Evolutionary conservation across 2,113 vertebrate species (phyloP).

Genomic region (Phylloscopus trochilus): DNA sequence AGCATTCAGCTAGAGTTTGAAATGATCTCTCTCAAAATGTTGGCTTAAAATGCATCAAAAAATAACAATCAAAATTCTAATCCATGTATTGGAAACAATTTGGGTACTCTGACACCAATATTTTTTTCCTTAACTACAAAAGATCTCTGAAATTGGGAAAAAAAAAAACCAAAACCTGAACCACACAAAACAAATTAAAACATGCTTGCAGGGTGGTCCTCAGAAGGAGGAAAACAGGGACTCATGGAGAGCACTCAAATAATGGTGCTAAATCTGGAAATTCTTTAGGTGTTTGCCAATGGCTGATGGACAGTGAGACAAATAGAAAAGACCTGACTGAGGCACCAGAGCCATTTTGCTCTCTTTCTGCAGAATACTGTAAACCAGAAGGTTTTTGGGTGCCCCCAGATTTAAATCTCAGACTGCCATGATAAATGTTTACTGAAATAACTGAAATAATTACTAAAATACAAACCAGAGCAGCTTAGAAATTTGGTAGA

Average conservation of each 20-base stretch:
- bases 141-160: neutral
- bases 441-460: neutral
- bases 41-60: neutral
- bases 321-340: neutral
- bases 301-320: rapidly evolving
- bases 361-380: neutral
- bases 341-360: neutral
- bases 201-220: neutral
- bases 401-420: neutral
- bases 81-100: neutral
- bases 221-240: neutral
- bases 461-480: neutral
- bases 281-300: neutral
- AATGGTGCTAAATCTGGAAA: neutral
- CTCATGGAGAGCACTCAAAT: neutral
- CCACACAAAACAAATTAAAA: neutral
- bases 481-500: neutral
- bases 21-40: neutral
- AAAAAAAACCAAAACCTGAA: rapidly evolving
- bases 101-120: neutral
- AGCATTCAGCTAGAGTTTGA: neutral
- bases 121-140: neutral
- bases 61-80: neutral
- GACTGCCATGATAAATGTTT: neutral
- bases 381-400: neutral